A percentile compares a stretch with the other conserved stretches of the same genome.
Conservation (phyloP, 2,888 invertebrate genomes). For the Troilus luridus region DNA sequence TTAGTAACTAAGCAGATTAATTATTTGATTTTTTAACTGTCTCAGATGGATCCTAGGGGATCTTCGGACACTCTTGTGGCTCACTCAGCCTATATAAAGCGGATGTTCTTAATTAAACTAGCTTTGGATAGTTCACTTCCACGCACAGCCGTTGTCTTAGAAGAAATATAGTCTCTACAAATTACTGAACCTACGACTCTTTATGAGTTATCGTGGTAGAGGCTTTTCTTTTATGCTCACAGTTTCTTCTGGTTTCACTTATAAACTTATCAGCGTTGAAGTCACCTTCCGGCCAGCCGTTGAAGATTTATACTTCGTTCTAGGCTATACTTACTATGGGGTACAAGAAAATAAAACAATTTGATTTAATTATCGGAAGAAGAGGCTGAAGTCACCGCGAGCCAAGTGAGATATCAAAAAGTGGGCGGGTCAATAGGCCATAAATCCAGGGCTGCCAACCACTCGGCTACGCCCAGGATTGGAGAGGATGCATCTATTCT, state of each 20-base stretch:
- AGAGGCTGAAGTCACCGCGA: conserved; percentile 2
- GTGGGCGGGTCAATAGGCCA: conserved; percentile 51
- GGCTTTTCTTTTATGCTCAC: too few relatives aligned
- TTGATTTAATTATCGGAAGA: conserved; percentile 42
- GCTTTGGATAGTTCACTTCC: too few relatives aligned
- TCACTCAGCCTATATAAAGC: too few relatives aligned
- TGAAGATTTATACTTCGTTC: not conserved
- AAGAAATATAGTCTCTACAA: too few relatives aligned
- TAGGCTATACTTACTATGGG: not conserved
- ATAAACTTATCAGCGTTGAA: not conserved
- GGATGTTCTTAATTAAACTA: too few relatives aligned
- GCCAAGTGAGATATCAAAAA: conserved; percentile 54
- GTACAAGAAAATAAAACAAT: not conserved
- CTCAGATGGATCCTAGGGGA: too few relatives aligned
- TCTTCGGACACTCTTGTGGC: too few relatives aligned
- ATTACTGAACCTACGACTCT: too few relatives aligned
- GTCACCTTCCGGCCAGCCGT: not conserved
- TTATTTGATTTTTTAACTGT: too few relatives aligned
- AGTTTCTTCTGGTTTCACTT: not conserved
- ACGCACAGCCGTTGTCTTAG: too few relatives aligned
- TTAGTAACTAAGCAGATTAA: too few relatives aligned
- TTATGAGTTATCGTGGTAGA: too few relatives aligned
- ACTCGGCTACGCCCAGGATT: not conserved
- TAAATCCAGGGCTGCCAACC: conserved; percentile 45
- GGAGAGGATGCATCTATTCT: conserved; percentile 25